A percentile compares a stretch with the other conserved stretches of the same genome.
These are phyloP conservation scores for Celastrina argiolus DNA, from an alignment of 2,888 invertebrate genomes.

Conservation along the genomic window DNA sequence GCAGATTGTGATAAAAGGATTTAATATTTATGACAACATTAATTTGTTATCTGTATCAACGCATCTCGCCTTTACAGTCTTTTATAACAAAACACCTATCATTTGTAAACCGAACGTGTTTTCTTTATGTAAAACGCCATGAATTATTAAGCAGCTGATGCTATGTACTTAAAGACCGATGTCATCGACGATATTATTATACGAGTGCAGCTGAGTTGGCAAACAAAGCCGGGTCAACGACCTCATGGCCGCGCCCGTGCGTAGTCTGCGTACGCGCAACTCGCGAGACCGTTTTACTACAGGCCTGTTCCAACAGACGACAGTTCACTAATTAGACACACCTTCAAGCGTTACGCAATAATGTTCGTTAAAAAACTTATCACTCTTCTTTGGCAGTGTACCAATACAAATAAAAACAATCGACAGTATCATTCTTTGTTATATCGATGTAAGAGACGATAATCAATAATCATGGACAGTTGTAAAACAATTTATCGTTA, in stretches of 20 bases:
- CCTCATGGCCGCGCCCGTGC: slow-evolving; percentile 66
- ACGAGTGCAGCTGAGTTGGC: slow-evolving; percentile 71
- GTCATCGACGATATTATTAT: slow-evolving; percentile 58
- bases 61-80: no score
- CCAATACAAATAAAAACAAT: neutral
- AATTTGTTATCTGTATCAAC: no score
- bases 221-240: slow-evolving; percentile 76
- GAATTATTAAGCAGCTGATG: slow-evolving; percentile 20
- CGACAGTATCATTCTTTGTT: neutral
- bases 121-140: neutral
- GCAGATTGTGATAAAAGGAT: no score
- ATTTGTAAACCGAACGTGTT: neutral
- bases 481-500: neutral
- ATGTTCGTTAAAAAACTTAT: neutral
- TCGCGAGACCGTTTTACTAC: slow-evolving; percentile 50
- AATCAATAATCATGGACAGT: neutral
- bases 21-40: no score
- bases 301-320: slow-evolving; percentile 11
- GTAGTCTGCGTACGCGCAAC: slow-evolving; percentile 51
- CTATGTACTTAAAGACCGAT: slow-evolving; percentile 35
- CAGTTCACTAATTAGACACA: slow-evolving; percentile 16
- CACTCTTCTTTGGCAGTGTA: neutral
- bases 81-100: neutral
- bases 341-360: neutral
- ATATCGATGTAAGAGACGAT: neutral